Conservation (phyloP, 2,888 invertebrate genomes). For the Thalpophila matura region DNA sequence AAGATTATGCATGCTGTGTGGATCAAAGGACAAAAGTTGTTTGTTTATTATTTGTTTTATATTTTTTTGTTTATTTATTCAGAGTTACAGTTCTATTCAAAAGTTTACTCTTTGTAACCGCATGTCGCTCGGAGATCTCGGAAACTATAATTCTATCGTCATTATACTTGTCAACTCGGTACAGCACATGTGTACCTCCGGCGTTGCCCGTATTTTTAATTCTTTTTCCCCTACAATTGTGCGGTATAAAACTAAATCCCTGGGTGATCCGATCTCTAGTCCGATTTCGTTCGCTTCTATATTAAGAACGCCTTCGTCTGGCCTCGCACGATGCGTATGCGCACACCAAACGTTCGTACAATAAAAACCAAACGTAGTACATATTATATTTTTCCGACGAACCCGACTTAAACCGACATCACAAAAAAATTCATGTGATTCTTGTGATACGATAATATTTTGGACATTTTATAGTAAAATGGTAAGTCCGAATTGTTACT, state of each 20-base stretch:
- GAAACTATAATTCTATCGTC: conserved; percentile 51
- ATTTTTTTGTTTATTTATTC: background rate
- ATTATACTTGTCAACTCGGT: conserved; percentile 35
- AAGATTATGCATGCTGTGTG: too few species aligned
- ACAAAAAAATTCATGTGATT: conserved; percentile 66
- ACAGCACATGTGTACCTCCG: conserved; percentile 70
- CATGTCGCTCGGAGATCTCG: conserved; percentile 44
- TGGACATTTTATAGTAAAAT: conserved; percentile 58
- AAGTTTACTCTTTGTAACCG: conserved; percentile 44
- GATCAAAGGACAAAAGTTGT: background rate
- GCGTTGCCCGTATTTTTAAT: conserved; percentile 64
- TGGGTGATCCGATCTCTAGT: conserved; percentile 80
- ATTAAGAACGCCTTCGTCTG: conserved; percentile 85
- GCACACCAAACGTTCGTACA: conserved; percentile 80
- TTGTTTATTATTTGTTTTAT: too few species aligned
- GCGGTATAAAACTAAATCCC: conserved; percentile 81
- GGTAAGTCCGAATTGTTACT: conserved; percentile 61
- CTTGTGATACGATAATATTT: conserved; percentile 42
- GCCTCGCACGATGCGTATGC: conserved; percentile 85
- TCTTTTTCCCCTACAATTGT: conserved; percentile 62
- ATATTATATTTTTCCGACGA: conserved; percentile 87
- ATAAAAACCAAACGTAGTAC: conserved; percentile 86
- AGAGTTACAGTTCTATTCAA: conserved; percentile 16
- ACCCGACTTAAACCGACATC: conserved; percentile 76
- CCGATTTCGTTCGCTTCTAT: conserved; percentile 83